phyloP scores from a whole-genome alignment of 2,113 vertebrate species.

The Stegostoma tigrinum region DNA sequence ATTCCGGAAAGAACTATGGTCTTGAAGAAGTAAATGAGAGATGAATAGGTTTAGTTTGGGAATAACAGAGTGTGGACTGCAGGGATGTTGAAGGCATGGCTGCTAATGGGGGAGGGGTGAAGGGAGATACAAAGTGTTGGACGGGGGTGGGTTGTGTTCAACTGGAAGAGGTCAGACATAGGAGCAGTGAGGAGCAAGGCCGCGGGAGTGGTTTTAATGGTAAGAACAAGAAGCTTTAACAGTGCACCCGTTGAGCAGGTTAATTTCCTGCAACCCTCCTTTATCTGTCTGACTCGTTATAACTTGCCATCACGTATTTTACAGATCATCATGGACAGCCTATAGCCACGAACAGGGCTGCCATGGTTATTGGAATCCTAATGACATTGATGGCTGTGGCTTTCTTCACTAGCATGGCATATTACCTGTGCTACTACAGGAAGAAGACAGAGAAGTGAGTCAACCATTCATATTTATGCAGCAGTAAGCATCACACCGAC shows the following conservation, averaged over 20 bases:
- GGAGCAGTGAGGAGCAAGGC: neutral
- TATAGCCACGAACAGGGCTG: neutral
- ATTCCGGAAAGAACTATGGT: neutral
- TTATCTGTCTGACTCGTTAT: neutral
- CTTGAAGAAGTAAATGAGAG: neutral
- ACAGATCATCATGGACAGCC: neutral
- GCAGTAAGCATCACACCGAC: neutral
- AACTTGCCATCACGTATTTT: neutral
- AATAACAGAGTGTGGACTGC: neutral
- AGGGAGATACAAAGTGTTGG: neutral
- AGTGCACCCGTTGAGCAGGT: neutral
- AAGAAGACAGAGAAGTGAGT: slow-evolving; percentile 8
- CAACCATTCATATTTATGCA: neutral
- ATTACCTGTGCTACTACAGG: neutral
- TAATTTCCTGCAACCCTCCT: neutral
- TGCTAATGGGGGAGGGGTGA: neutral
- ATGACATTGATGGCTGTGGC: neutral
- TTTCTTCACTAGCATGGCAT: neutral
- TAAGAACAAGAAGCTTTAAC: neutral
- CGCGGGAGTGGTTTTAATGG: neutral
- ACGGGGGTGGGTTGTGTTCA: neutral
- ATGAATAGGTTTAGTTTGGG: neutral
- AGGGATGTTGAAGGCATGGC: neutral
- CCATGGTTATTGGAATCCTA: slow-evolving; percentile 14
- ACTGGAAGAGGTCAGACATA: neutral